A percentile compares a stretch with the other conserved stretches of the same genome.
phyloP scores from a whole-genome alignment of 1,140 invertebrate genomes.

The Gryon sp. region DNA sequence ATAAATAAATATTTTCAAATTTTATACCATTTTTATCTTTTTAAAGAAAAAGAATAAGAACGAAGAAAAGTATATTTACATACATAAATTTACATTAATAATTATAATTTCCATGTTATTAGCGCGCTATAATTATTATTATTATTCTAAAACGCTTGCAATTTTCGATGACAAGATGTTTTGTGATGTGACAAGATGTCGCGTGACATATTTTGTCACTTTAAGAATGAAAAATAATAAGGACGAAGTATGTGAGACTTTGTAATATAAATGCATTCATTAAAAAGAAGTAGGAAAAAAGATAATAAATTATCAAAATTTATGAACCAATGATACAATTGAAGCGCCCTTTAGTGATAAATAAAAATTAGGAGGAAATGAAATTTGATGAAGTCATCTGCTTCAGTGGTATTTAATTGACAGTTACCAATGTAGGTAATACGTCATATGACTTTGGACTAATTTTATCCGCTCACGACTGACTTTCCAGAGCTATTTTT shows the following conservation, averaged over 20 bases:
- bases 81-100: no score
- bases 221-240: constrained; percentile 9
- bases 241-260: constrained; percentile 6
- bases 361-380: constrained; percentile 14
- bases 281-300: no score
- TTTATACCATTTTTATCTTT: no score
- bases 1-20: no score
- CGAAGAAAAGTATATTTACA: no score
- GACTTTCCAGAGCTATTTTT: constrained; percentile 1
- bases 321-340: constrained; percentile 18
- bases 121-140: no score
- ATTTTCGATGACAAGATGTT: constrained; percentile 5
- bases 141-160: background rate
- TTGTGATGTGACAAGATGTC: no score
- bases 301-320: constrained; percentile 22
- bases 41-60: no score
- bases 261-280: constrained; percentile 23
- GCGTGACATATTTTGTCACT: constrained; percentile 18
- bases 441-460: constrained; percentile 5
- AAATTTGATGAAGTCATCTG: constrained; percentile 18
- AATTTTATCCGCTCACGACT: constrained; percentile 10
- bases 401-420: constrained; percentile 1
- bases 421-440: constrained; percentile 20
- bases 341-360: constrained; percentile 5
- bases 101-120: no score